These are phyloP conservation scores for Columba guinea DNA, from an alignment of 2,797 vertebrate species.

Conservation along the genomic window DNA sequence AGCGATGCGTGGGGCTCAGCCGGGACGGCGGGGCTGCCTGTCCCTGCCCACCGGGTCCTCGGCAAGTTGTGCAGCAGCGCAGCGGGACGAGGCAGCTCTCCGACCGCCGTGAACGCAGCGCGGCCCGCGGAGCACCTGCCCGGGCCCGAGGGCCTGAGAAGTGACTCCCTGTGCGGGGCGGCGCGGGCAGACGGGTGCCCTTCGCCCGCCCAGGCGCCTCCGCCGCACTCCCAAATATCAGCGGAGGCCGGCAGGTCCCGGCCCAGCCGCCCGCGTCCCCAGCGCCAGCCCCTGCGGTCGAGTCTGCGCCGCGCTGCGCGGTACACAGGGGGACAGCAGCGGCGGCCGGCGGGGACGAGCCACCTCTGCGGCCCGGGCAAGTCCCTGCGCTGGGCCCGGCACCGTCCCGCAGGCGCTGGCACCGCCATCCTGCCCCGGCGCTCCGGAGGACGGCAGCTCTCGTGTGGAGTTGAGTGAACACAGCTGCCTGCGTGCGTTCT, in stretches of 20 bases:
- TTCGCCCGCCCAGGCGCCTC: not conserved
- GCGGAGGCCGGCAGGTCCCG: no score
- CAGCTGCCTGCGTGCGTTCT: rapidly evolving
- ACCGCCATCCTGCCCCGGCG: no score
- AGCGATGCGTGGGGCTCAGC: not conserved
- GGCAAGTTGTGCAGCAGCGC: not conserved
- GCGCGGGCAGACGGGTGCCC: no score
- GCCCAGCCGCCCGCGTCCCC: no score
- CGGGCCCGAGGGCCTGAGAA: no score
- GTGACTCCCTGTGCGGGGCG: not conserved
- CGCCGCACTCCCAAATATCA: no score
- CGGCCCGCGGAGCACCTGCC: not conserved
- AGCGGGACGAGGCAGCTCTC: not conserved
- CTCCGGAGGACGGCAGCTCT: not conserved
- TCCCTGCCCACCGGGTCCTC: rapidly evolving
- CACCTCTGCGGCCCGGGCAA: not conserved
- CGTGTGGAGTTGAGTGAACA: rapidly evolving
- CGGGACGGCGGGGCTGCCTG: not conserved
- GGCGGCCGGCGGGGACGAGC: not conserved
- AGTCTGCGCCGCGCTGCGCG: not conserved
- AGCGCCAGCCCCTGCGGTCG: not conserved
- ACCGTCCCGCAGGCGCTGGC: not conserved
- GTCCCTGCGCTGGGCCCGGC: not conserved
- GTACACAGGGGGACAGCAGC: not conserved
- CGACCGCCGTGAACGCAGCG: no score